These are phyloP conservation scores for Drosophila demipolita DNA, from an alignment of 2,888 invertebrate genomes.

Conservation along the genomic window DNA sequence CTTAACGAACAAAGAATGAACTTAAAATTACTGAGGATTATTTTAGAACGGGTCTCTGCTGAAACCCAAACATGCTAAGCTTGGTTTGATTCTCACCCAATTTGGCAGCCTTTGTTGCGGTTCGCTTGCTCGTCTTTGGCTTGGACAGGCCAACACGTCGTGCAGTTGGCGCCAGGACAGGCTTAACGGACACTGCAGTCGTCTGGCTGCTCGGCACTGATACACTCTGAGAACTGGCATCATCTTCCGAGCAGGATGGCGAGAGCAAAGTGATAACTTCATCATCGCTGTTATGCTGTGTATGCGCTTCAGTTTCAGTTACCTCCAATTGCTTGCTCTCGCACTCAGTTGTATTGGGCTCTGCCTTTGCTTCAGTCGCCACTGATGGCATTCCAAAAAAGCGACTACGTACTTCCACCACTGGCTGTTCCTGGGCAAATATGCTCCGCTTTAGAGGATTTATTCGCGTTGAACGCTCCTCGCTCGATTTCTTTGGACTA, in stretches of 20 bases:
- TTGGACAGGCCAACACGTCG: conserved; percentile 70
- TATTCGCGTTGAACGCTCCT: conserved; percentile 10
- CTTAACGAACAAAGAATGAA: not conserved
- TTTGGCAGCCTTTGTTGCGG: conserved; percentile 40
- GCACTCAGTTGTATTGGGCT: conserved; percentile 20
- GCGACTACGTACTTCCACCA: conserved; percentile 86
- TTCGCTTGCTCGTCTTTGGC: conserved; percentile 33
- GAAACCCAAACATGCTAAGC: conserved; percentile 89
- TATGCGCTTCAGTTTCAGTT: not conserved
- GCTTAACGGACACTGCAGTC: conserved; percentile 8
- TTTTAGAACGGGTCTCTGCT: conserved; percentile 86
- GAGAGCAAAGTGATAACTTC: conserved; percentile 48
- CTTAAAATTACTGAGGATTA: conserved; percentile 23
- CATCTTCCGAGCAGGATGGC: conserved; percentile 58
- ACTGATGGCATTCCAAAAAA: conserved; percentile 85
- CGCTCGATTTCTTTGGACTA: conserved; percentile 65
- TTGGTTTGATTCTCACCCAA: conserved; percentile 86
- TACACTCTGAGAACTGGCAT: conserved; percentile 31
- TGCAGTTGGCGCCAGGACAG: conserved; percentile 25
- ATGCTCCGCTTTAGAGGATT: conserved; percentile 58
- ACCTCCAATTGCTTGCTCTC: not conserved
- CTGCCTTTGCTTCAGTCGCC: conserved; percentile 47
- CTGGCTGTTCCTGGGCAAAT: conserved; percentile 50
- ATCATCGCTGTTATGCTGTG: conserved; percentile 24
- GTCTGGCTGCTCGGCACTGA: conserved; percentile 41